Evolutionary conservation across 2,113 vertebrate species (phyloP).

Genomic region (Neodon shergylaensis): DNA sequence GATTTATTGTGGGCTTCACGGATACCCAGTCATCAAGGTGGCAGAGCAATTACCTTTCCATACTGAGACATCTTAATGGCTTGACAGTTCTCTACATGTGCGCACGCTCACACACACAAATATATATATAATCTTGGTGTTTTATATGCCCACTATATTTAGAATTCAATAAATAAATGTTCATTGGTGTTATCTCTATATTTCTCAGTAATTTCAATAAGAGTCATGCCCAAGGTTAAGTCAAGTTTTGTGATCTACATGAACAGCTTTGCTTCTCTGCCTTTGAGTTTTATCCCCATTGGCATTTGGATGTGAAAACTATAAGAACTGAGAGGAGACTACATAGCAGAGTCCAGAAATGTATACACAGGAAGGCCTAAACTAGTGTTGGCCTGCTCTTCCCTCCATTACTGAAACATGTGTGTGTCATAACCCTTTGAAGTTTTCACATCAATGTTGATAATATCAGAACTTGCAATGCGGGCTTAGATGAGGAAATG

Average conservation of each 20-base stretch:
- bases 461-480: not conserved
- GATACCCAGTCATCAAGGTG: too few relatives aligned
- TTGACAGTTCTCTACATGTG: not conserved
- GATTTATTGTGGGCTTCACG: not conserved
- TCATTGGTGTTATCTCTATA: not conserved
- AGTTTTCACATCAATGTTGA: constrained; percentile 39
- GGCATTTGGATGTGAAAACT: not conserved
- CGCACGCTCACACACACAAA: fast-evolving
- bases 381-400: not conserved
- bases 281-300: not conserved
- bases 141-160: not conserved
- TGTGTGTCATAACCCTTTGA: not conserved
- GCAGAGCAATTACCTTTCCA: not conserved
- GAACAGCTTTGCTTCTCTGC: not conserved
- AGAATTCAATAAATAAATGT: not conserved
- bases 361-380: not conserved
- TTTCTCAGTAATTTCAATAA: not conserved
- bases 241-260: not conserved
- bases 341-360: not conserved
- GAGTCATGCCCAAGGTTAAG: not conserved
- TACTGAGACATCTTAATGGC: not conserved
- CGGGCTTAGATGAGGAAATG: not conserved
- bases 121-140: not conserved
- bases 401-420: not conserved
- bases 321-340: not conserved